Conservation (phyloP, 1,140 invertebrate genomes). For the Brachionus manjavacas region DNA sequence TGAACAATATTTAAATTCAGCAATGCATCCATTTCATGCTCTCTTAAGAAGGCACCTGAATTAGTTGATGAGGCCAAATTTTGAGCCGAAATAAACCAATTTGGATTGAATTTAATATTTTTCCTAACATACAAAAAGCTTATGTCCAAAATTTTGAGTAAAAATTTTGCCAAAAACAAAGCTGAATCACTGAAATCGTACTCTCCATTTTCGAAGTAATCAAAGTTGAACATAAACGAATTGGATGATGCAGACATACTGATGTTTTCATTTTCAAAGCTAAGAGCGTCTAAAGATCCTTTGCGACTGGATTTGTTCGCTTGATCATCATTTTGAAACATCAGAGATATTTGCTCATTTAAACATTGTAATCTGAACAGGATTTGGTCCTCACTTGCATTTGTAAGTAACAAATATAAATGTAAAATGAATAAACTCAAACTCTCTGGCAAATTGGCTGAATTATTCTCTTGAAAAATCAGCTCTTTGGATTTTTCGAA, state of each 20-base stretch:
- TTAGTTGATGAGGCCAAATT: not conserved
- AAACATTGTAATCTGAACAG: not conserved
- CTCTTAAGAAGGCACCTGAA: not conserved
- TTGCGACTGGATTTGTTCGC: not conserved
- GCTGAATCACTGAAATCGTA: not conserved
- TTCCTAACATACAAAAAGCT: not conserved
- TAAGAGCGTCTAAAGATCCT: not conserved
- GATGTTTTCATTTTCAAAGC: not conserved
- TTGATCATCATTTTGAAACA: not conserved
- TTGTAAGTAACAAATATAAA: not conserved
- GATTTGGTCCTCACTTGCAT: constrained; percentile 30
- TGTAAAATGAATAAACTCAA: not conserved
- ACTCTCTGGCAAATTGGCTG: not conserved
- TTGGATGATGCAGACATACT: not conserved
- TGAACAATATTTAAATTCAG: not conserved
- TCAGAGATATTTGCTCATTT: not conserved
- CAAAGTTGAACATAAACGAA: not conserved
- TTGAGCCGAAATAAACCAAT: not conserved
- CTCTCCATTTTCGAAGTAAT: not conserved
- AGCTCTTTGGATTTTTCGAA: constrained; percentile 65
- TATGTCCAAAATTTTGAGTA: not conserved
- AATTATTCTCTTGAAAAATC: constrained; percentile 56
- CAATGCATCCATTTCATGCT: not conserved
- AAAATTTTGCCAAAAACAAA: not conserved
- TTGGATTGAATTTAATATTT: not conserved